Evolutionary conservation across 1,140 invertebrate genomes (phyloP), one percentile per base, ranked within the genome.

Genomic region (Melipona quadrifasciata): DNA sequence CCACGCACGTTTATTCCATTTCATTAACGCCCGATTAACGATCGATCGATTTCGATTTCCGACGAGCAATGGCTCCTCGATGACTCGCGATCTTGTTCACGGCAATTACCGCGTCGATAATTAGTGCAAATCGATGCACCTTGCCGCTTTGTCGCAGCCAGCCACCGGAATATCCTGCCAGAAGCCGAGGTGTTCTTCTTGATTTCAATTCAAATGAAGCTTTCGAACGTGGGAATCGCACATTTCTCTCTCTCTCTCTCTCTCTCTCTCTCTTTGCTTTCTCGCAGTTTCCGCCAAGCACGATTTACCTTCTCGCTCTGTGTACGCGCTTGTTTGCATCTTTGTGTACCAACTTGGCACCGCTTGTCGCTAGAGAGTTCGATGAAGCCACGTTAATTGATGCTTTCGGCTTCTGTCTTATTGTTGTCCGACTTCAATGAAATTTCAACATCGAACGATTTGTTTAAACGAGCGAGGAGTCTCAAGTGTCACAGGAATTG

Each of bases 181-280:
- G 73, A 74, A 80, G 61, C 51, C 53, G 61, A 34, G 57, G 74
- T 64, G 34, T 68, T 82, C 78, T 81, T 53, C 78, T 81, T 53
- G 78, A 83, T 76, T 80, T 80, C 53, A 74, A 89, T 89, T 83
- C 68, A 75, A 89, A 89, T 73, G 53, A 67, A 84, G 65, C 72
- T 67, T 79, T 39, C 71, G 58, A 74, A 67, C 55, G 71, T 55
- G 65, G 57, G 47, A 31, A 61, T 39, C 58, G 67, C 27, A 11
- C 34, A 14, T 17, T 55, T 17, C 34, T 34, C 68, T 31, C 47
- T 34, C 47, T n/a, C 24, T 68, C n/a, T 19, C 12, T 27, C 4
- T 27, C n/a, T 27, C 27, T 10, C 12, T 10, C n/a, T 14, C 21
- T 64, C 24, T 27, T 2, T n/a, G 17, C 3, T 16, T 4, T 72